A percentile compares a stretch with the other conserved stretches of the same genome.
Conservation (phyloP, 2,888 invertebrate species). For the Eristalis intricaria region DNA sequence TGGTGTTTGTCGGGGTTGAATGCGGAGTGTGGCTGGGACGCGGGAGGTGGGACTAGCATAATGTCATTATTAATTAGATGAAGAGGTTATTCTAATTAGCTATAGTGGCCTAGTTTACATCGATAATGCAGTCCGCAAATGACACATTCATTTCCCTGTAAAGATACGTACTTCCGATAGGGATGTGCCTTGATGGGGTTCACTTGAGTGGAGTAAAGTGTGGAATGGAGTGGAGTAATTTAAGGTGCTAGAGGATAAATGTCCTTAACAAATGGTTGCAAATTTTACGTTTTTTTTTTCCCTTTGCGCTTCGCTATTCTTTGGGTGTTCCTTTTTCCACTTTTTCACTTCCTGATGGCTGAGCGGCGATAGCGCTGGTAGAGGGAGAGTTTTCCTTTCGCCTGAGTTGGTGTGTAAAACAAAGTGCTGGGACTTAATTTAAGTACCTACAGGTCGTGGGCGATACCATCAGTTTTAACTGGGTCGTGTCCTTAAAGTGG, state of each 20-base stretch:
- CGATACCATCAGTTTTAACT: constrained; percentile 33
- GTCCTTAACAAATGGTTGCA: neutral
- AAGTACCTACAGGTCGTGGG: constrained; percentile 41
- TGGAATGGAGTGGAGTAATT: neutral
- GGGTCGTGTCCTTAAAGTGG: constrained; percentile 45
- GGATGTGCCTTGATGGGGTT: neutral
- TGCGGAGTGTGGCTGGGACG: neutral
- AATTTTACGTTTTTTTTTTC: neutral
- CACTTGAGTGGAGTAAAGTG: neutral
- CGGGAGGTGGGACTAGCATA: neutral
- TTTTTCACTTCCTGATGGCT: constrained; percentile 41
- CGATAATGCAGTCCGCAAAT: constrained; percentile 40
- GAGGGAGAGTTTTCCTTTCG: constrained; percentile 15
- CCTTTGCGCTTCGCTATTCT: neutral
- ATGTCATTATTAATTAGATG: constrained; percentile 62
- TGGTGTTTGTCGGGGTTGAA: neutral
- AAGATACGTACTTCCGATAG: neutral
- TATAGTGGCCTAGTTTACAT: constrained; percentile 51
- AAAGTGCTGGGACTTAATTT: constrained; percentile 44
- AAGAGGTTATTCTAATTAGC: constrained; percentile 58
- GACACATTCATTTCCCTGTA: constrained; percentile 18
- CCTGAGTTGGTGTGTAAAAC: constrained; percentile 24
- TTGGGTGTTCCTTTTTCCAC: constrained; percentile 20
- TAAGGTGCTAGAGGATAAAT: neutral
- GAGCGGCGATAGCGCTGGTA: constrained; percentile 24